Evolutionary conservation across 2,888 invertebrate genomes (phyloP).

Genomic region (Pseudolycoriella hygida): DNA sequence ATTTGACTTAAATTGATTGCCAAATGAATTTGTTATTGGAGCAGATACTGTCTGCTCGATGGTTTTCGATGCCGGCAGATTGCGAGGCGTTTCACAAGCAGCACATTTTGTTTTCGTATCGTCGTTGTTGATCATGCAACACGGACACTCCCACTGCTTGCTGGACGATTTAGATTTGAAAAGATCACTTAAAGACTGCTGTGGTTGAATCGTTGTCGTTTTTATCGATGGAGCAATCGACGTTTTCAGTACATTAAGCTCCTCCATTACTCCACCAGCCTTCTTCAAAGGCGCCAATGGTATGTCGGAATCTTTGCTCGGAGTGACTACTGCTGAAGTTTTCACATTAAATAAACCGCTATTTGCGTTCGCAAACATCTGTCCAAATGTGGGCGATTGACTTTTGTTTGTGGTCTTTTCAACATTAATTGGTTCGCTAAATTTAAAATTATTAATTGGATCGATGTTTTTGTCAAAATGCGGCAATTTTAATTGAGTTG

Average conservation of each 20-base stretch:
- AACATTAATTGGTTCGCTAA: background rate
- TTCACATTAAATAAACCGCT: too few relatives aligned
- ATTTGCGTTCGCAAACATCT: too few relatives aligned
- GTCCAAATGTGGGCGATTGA: too few relatives aligned
- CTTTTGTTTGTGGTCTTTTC: background rate
- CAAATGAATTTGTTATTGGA: conserved; percentile 16
- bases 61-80: too few relatives aligned
- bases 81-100: conserved; percentile 31
- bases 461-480: background rate
- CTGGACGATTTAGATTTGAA: too few relatives aligned
- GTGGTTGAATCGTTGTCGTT: too few relatives aligned
- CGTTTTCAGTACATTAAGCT: too few relatives aligned
- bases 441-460: background rate
- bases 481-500: background rate
- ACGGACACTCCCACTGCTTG: conserved; percentile 35
- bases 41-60: too few relatives aligned
- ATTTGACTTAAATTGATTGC: conserved; percentile 33
- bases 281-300: too few relatives aligned
- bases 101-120: conserved; percentile 29
- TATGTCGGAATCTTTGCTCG: background rate
- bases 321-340: background rate
- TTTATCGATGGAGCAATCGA: too few relatives aligned
- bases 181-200: too few relatives aligned
- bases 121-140: conserved; percentile 38
- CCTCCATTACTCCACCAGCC: too few relatives aligned